Percentiles rank a stretch among this genome's conserved stretches.
Conservation (phyloP, 1,140 invertebrate genomes). For the Solenopsis fugax region DNA sequence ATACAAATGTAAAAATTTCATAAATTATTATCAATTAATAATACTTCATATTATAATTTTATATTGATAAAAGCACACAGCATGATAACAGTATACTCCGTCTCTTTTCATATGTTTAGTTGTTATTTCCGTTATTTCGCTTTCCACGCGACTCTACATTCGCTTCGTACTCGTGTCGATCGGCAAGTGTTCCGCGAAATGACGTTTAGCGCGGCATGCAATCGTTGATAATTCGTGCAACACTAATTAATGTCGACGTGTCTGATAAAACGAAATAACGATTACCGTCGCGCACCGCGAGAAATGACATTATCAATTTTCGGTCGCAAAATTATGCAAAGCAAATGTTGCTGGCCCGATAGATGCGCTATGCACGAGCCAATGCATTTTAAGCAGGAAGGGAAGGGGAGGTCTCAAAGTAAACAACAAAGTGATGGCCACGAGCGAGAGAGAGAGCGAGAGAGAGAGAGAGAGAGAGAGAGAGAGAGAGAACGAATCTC, state of each 20-base stretch:
- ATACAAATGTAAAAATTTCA: background rate
- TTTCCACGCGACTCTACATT: background rate
- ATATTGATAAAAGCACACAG: background rate
- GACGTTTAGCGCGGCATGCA: constrained; percentile 21
- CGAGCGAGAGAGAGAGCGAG: background rate
- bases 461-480: too few relatives aligned
- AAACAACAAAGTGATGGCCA: constrained; percentile 66
- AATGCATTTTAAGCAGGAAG: constrained; percentile 76
- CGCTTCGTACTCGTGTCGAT: constrained; percentile 8
- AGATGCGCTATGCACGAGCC: constrained; percentile 52
- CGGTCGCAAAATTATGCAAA: constrained; percentile 71
- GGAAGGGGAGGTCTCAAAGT: constrained; percentile 30
- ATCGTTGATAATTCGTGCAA: constrained; percentile 46
- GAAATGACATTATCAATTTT: constrained; percentile 66
- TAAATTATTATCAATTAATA: background rate
- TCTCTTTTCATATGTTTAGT: background rate
- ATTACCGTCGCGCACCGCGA: constrained; percentile 58
- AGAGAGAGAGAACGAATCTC: constrained; percentile 4
- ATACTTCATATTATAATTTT: background rate
- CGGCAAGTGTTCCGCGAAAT: constrained; percentile 9
- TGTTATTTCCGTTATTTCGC: constrained; percentile 32
- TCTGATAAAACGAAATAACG: constrained; percentile 67
- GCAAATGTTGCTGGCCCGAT: constrained; percentile 69
- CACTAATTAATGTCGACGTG: constrained; percentile 57
- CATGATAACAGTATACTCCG: background rate